phyloP scores from a whole-genome alignment of 1,140 invertebrate genomes.

The Rhagoletis pomonella region DNA sequence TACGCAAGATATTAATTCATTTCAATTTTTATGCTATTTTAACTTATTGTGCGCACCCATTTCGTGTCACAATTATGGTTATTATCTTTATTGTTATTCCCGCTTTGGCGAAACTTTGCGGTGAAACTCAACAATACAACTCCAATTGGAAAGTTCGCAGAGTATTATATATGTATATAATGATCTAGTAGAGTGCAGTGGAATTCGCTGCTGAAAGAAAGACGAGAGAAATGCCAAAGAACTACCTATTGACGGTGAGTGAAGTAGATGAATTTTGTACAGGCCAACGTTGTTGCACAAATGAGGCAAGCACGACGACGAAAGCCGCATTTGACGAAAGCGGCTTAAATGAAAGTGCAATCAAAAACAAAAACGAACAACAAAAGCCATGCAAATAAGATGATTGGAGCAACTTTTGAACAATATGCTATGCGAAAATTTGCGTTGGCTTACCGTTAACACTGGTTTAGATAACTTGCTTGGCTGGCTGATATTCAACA shows the following conservation, averaged over 20 bases:
- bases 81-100: conserved; percentile 42
- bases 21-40: conserved; percentile 49
- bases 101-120: conserved; percentile 18
- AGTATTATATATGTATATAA: too few species aligned
- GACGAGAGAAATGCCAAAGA: background rate
- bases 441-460: background rate
- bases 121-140: background rate
- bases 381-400: conserved; percentile 55
- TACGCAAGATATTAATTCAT: conserved; percentile 27
- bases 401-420: conserved; percentile 17
- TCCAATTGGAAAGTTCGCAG: conserved; percentile 14
- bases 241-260: background rate
- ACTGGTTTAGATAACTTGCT: background rate
- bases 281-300: background rate
- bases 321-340: conserved; percentile 65
- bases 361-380: conserved; percentile 57
- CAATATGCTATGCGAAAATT: background rate
- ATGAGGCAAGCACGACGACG: too few species aligned
- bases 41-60: conserved; percentile 44
- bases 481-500: too few species aligned
- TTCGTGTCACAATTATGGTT: conserved; percentile 47
- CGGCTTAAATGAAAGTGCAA: conserved; percentile 57
- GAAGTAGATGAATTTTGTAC: background rate
- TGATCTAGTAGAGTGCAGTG: too few species aligned
- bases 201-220: background rate